Evolutionary conservation across 2,113 vertebrate genomes (phyloP).

Genomic region (Thamnaconus septentrionalis): DNA sequence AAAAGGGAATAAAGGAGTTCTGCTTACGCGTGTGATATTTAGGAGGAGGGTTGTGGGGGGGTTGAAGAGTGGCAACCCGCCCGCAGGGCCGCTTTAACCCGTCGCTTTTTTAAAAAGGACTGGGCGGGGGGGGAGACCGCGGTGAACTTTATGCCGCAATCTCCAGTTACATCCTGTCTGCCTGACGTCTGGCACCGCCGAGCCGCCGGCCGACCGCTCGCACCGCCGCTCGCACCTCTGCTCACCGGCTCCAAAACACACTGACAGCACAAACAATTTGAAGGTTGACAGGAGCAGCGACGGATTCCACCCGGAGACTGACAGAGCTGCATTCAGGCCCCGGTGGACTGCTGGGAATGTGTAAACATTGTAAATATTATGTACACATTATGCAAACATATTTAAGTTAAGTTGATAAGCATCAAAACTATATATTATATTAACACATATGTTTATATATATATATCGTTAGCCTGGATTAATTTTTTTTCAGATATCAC

Average conservation of each 20-base stretch:
- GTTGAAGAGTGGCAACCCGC: not conserved
- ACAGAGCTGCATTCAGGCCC: too few relatives aligned
- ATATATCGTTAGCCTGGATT: too few relatives aligned
- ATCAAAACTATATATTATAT: too few relatives aligned
- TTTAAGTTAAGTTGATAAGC: too few relatives aligned
- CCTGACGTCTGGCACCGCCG: conserved; percentile 30
- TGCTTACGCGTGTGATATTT: conserved; percentile 11
- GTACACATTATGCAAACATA: too few relatives aligned
- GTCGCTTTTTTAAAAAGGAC: not conserved
- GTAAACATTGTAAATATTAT: too few relatives aligned
- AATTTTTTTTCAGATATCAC: too few relatives aligned
- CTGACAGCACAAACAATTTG: too few relatives aligned
- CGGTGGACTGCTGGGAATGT: too few relatives aligned
- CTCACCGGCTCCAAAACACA: conserved; percentile 10
- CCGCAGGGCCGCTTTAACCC: not conserved
- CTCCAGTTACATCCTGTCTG: conserved; percentile 43
- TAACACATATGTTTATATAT: too few relatives aligned
- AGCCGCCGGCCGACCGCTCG: conserved; percentile 4
- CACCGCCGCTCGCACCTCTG: conserved; percentile 1
- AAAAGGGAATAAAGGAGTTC: conserved; percentile 7
- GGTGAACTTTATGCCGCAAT: conserved; percentile 34
- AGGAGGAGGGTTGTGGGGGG: not conserved
- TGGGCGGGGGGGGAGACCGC: not conserved
- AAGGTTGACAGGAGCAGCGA: too few relatives aligned
- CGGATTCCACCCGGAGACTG: too few relatives aligned